These are phyloP conservation scores for Panulirus ornatus DNA, from an alignment of 1,140 invertebrate species.

Conservation along the genomic window DNA sequence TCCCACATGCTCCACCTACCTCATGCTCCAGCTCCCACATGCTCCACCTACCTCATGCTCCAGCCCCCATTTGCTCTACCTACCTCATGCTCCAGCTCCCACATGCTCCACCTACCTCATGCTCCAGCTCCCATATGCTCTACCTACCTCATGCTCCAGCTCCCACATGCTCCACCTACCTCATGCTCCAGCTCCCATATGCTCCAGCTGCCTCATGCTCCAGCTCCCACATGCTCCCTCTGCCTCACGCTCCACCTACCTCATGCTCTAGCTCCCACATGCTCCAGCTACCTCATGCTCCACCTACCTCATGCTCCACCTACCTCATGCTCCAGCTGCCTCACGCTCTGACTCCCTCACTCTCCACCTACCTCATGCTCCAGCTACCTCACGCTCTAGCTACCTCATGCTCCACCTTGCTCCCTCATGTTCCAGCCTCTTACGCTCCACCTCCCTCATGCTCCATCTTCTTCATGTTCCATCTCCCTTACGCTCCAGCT, in stretches of 20 bases:
- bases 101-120: too few relatives aligned
- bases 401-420: background rate
- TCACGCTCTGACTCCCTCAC: background rate
- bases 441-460: background rate
- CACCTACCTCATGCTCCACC: background rate
- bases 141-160: background rate
- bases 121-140: background rate
- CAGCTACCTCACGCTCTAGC: background rate
- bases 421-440: background rate
- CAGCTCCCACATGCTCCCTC: too few relatives aligned
- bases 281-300: background rate
- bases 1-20: background rate
- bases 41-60: too few relatives aligned
- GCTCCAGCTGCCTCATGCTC: too few relatives aligned
- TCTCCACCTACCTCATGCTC: background rate
- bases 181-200: too few relatives aligned
- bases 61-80: too few relatives aligned
- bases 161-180: too few relatives aligned
- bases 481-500: too few relatives aligned
- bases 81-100: too few relatives aligned
- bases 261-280: background rate
- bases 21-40: too few relatives aligned
- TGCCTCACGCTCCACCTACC: background rate
- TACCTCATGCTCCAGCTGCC: background rate
- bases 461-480: too few relatives aligned